A percentile compares a stretch with the other conserved stretches of the same genome.
phyloP scores from a whole-genome alignment of 2,888 invertebrate species.

The Argynnis bischoffii region DNA sequence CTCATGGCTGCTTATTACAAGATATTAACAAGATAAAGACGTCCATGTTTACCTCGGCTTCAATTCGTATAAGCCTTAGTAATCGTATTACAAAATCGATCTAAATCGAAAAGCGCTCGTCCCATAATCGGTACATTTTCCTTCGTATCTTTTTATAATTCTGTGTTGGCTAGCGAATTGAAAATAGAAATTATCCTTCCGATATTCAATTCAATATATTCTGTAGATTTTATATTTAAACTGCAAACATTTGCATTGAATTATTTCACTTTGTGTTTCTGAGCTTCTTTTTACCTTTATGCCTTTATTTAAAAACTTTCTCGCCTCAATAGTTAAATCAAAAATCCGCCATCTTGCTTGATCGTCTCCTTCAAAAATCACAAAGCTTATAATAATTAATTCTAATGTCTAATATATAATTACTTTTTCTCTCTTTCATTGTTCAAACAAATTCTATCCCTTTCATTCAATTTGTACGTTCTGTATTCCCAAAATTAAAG shows the following conservation, averaged over 20 bases:
- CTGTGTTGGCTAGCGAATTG: slow-evolving; percentile 2
- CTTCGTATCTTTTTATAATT: slow-evolving; percentile 25
- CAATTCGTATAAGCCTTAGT: slow-evolving; percentile 23
- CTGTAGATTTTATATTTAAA: not conserved
- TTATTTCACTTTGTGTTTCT: not conserved
- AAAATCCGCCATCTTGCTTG: too few species aligned
- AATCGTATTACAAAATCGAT: slow-evolving; percentile 33
- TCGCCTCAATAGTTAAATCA: too few species aligned
- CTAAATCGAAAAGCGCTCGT: slow-evolving; percentile 27
- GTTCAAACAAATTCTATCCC: too few species aligned
- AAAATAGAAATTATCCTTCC: not conserved
- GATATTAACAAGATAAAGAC: slow-evolving; percentile 28
- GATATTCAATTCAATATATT: slow-evolving; percentile 1
- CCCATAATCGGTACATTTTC: slow-evolving; percentile 26
- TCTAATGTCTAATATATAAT: too few species aligned
- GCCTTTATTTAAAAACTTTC: too few species aligned
- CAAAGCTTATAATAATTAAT: too few species aligned
- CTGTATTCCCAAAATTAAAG: too few species aligned
- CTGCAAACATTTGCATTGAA: not conserved
- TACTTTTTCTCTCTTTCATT: too few species aligned
- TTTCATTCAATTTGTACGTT: too few species aligned
- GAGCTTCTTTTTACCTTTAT: not conserved
- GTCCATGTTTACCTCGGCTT: slow-evolving; percentile 19
- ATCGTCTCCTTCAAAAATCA: too few species aligned
- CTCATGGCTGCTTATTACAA: slow-evolving; percentile 19